Base-by-base conservation (phyloP, 2,797 vertebrate genomes). In the Gambusia yucatana region DNA sequence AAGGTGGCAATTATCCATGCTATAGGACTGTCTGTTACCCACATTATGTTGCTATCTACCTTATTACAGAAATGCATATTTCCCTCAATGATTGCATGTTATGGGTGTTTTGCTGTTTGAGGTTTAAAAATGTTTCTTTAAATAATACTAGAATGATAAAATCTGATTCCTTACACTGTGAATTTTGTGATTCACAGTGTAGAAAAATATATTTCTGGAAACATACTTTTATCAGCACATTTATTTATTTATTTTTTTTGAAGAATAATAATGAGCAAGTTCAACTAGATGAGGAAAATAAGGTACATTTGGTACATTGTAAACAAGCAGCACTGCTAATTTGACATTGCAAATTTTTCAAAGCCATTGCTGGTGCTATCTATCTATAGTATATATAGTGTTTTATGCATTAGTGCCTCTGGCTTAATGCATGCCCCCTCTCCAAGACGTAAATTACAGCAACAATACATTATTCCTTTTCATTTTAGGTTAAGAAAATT, bases 391-490 rank as follows among this genome's bases (percentile, higher is more conserved):
- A 41, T 76, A 65, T 82, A 80, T 78, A 47, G 30, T 80, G 81
- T 78, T 83, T 77, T 69, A 85, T 80, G 43, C 81, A 78, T 87
- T 86, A 74, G 72, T 78, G 59, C 75, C 79, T 77, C 61, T 47
- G 65, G 46, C 86, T 84, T 89, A 82, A 82, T 79, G 71, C 75
- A 82, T 77, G 59, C 76, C 73, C 28, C 83, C 73, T 85, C 52
- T 75, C 73, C 33, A 41, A 86, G 82, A 80, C 77, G 77, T 79
- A 76, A 79, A 86, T 89, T 88, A 88, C 76, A 81, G 82, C 77
- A 86, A 61, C 79, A 85, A 79, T 79, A 70, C 48, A 81, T 91
- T 87, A 80, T 90, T 91, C 43, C 86, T 90, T 85, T 87, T 86
- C 87, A 74, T 80, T 78, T 36, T 82, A 80, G 86, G 74, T 88